Percentiles rank a stretch among this genome's conserved stretches.
Conservation (phyloP, 2,113 vertebrate species). For the Campylorhamphus procurvoides region DNA sequence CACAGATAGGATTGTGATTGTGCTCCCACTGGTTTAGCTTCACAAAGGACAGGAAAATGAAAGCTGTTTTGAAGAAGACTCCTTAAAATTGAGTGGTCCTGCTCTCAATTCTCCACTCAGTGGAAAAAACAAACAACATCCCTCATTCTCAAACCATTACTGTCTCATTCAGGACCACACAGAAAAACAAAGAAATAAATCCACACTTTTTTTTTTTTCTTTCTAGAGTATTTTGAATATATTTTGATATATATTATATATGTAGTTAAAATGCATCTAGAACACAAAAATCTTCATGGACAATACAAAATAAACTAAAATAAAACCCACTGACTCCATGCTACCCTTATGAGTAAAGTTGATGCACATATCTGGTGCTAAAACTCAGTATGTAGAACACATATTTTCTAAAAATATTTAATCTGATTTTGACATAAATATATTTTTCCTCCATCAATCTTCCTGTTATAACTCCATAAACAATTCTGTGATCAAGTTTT, state of each 20-base stretch:
- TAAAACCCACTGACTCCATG: background rate
- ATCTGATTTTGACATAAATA: background rate
- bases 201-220: rapidly evolving
- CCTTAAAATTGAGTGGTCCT: background rate
- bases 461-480: background rate
- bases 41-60: background rate
- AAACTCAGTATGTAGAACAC: background rate
- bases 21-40: background rate
- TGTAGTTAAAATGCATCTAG: background rate
- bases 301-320: background rate
- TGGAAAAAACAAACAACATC: background rate
- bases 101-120: background rate
- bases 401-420: background rate
- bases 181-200: background rate
- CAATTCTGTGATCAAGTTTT: background rate
- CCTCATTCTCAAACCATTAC: background rate
- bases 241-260: background rate
- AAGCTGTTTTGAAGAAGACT: background rate
- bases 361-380: background rate
- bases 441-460: background rate
- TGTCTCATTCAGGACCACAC: background rate
- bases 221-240: background rate
- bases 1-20: background rate
- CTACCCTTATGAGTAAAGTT: background rate
- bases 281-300: background rate